phyloP scores from a whole-genome alignment of 2,113 vertebrate genomes.

The Neodontobutis hainanensis region DNA sequence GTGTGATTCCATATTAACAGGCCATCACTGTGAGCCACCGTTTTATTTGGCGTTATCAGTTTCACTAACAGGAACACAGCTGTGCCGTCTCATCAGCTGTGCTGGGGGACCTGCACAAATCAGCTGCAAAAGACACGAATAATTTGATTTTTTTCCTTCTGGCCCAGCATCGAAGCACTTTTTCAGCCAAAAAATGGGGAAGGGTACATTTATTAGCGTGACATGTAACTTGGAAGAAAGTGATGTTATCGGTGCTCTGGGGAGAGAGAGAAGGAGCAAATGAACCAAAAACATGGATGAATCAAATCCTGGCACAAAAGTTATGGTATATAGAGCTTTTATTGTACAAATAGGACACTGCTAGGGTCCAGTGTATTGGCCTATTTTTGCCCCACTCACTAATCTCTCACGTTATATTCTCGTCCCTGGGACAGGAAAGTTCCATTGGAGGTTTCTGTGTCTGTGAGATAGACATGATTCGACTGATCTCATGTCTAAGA shows the following conservation, averaged over 20 bases:
- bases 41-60: constrained; percentile 61
- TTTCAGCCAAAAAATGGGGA: constrained; percentile 52
- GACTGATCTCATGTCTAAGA: too few relatives aligned
- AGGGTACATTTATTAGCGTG: constrained; percentile 62
- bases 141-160: constrained; percentile 56
- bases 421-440: too few relatives aligned
- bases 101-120: constrained; percentile 57
- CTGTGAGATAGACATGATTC: too few relatives aligned
- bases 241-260: constrained; percentile 46
- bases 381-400: too few relatives aligned
- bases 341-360: too few relatives aligned
- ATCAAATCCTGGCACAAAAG: too few relatives aligned
- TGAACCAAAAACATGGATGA: constrained; percentile 10
- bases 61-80: constrained; percentile 64
- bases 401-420: too few relatives aligned
- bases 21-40: constrained; percentile 43
- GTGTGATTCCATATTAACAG: constrained; percentile 48
- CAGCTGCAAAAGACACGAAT: constrained; percentile 56
- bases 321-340: too few relatives aligned
- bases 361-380: too few relatives aligned
- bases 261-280: constrained; percentile 7
- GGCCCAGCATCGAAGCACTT: constrained; percentile 38
- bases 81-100: constrained; percentile 58
- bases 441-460: too few relatives aligned
- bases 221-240: constrained; percentile 60